These are phyloP conservation scores for Rhamphomyia laevipes DNA, from an alignment of 2,888 invertebrate genomes.

Conservation along the genomic window DNA sequence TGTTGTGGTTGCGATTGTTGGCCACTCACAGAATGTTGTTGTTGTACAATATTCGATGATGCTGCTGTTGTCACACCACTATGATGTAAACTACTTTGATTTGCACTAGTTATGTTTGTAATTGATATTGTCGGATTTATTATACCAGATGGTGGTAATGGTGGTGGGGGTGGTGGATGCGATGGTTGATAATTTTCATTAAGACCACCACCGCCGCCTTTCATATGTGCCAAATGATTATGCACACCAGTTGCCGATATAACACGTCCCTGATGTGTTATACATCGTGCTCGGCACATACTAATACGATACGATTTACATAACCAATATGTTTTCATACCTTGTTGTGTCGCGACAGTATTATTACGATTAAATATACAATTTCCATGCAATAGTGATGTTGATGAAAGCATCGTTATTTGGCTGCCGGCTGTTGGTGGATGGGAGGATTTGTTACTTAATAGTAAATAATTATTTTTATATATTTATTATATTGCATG, in stretches of 20 bases:
- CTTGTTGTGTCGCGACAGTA: constrained; percentile 39
- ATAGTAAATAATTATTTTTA: too few relatives aligned
- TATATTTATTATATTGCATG: too few relatives aligned
- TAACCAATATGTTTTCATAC: constrained; percentile 40
- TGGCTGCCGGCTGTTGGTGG: constrained; percentile 30
- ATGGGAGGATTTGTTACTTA: not conserved
- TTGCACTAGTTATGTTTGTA: not conserved
- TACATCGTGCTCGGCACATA: constrained; percentile 38
- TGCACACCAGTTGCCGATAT: constrained; percentile 38
- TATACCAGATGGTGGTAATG: not conserved
- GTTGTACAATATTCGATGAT: constrained; percentile 13
- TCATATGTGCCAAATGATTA: constrained; percentile 38
- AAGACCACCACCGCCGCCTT: constrained; percentile 14
- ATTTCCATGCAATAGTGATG: constrained; percentile 36
- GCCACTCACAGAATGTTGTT: constrained; percentile 5
- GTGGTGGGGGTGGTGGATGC: not conserved
- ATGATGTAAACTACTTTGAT: not conserved
- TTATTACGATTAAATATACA: constrained; percentile 39
- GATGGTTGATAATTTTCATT: not conserved
- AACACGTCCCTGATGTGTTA: constrained; percentile 37
- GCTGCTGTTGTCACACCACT: not conserved
- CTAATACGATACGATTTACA: constrained; percentile 38
- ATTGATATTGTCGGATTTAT: too few relatives aligned
- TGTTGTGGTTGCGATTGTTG: constrained; percentile 7
- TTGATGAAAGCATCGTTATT: constrained; percentile 38